Percentiles rank a stretch among this genome's conserved stretches.
phyloP scores from a whole-genome alignment of 2,888 invertebrate species.

The Falcaria lacertinaria region DNA sequence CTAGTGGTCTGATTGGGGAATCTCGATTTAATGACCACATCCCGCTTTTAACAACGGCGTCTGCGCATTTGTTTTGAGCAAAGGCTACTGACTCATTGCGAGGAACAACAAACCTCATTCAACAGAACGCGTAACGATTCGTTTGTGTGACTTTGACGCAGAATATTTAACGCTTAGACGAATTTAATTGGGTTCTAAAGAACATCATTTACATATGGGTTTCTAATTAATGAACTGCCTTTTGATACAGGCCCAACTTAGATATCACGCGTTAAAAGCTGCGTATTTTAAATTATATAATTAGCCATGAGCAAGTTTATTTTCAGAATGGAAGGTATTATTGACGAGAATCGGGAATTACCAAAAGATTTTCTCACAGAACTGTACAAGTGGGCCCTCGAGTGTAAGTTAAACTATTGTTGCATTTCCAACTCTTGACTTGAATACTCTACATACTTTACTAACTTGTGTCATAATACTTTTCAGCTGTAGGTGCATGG shows the following conservation, averaged over 20 bases:
- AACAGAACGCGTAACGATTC: conserved; percentile 48
- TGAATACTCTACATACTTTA: background rate
- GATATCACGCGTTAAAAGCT: conserved; percentile 7
- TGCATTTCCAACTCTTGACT: conserved; percentile 3
- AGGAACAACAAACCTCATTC: conserved; percentile 63
- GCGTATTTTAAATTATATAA: conserved; percentile 18
- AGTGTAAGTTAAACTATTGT: conserved; percentile 81
- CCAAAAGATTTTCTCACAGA: conserved; percentile 85
- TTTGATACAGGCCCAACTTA: conserved; percentile 9
- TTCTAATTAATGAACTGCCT: conserved; percentile 13
- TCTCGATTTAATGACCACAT: conserved; percentile 75
- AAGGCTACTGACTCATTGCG: conserved; percentile 59
- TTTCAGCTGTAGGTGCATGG: conserved; percentile 87
- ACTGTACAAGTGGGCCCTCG: conserved; percentile 89
- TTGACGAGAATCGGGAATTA: conserved; percentile 80
- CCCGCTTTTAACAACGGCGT: conserved; percentile 64
- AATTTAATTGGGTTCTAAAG: conserved; percentile 21
- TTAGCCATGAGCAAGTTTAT: too few species aligned
- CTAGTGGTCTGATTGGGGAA: conserved; percentile 52
- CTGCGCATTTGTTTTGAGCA: conserved; percentile 67
- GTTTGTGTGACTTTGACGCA: conserved; percentile 41
- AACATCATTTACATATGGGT: conserved; percentile 21
- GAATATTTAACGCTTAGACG: conserved; percentile 31
- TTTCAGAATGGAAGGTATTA: conserved; percentile 81
- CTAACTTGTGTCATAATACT: conserved; percentile 14